Base-by-base conservation (phyloP, 1,140 invertebrate genomes). In the Drosophila fuyamai region DNA sequence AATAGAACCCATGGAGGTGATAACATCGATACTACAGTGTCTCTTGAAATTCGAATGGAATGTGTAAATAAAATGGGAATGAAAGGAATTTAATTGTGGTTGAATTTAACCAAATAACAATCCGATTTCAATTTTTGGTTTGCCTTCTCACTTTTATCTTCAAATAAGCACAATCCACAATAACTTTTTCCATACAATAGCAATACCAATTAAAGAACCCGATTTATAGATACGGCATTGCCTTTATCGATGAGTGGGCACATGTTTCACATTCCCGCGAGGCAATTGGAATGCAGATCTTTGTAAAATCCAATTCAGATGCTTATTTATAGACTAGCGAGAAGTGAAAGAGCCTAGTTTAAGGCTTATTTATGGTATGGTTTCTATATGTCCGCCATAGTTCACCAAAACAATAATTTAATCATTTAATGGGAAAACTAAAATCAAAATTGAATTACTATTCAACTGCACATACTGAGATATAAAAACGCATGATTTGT, bases 231-330 rank as follows among this genome's bases (percentile, higher is more conserved):
- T 58, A 50, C 29, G 36, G 43, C 63, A 56, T 27, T 44, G 43
- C 63, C 56, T 43, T 71, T 71, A 71, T 71, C 50, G 51, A 41
- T 40, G 43, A 47, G 67, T 70, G 65, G 65, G 65, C 67, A 71
- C 67, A 71, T 71, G 67, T 71, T 71, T 50, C 66, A 43, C 67
- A 71, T 71, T 71, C 65, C 44, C 51, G 29, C 16, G 29, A 48
- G 51, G n/a, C 12, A 36, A 53, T 8, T 44, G 50, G 65, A 66
- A 53, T 38, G 48, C 61, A n/a, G 23, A 68, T 46, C 59, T 23
- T 23, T 1, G 5, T 18, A 14, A 65, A 44, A 46, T 32, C 10
- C 40, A 50, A 66, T 47, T 53, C 41, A 44, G 16, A 68, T 16
- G 13, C 29, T 32, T 71, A 71, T 71, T 71, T 71, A 71, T 71